A percentile compares a stretch with the other conserved stretches of the same genome.
Evolutionary conservation across 2,113 vertebrate genomes (phyloP).

Genomic region (Trichechus manatus): DNA sequence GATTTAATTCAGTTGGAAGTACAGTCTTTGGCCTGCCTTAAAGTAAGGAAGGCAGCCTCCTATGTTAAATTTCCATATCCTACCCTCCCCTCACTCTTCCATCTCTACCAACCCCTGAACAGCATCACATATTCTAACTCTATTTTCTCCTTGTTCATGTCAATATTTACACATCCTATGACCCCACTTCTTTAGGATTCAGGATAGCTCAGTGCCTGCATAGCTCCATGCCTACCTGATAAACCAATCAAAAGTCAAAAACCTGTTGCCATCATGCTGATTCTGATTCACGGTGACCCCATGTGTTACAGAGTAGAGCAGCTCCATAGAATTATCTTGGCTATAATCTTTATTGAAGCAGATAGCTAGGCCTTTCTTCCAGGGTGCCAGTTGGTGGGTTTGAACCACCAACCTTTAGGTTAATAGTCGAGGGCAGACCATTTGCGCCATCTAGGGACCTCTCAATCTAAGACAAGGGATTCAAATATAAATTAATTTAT

Average conservation of each 20-base stretch:
- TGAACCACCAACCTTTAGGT: neutral
- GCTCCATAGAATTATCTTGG: neutral
- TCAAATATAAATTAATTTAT: constrained; percentile 6
- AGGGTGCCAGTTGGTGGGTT: neutral
- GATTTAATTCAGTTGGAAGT: constrained; percentile 30
- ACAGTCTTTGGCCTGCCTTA: neutral
- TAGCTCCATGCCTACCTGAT: neutral
- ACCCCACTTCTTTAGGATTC: neutral
- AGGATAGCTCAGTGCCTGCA: neutral
- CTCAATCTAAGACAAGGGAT: neutral
- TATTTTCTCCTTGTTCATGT: constrained; percentile 23
- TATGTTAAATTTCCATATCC: neutral
- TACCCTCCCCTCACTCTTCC: neutral
- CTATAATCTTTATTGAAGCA: neutral
- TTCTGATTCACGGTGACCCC: neutral
- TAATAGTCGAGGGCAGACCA: neutral
- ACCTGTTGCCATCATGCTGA: neutral
- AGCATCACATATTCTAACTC: neutral
- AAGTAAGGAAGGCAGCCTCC: neutral
- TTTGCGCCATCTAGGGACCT: neutral
- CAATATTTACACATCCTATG: neutral
- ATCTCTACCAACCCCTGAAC: neutral
- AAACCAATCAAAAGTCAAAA: neutral
- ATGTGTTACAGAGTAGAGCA: neutral
- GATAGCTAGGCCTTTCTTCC: neutral